Percentiles rank a stretch among this genome's conserved stretches.
These are phyloP conservation scores for Eilema caniola DNA, from an alignment of 2,888 invertebrate species.

Conservation along the genomic window DNA sequence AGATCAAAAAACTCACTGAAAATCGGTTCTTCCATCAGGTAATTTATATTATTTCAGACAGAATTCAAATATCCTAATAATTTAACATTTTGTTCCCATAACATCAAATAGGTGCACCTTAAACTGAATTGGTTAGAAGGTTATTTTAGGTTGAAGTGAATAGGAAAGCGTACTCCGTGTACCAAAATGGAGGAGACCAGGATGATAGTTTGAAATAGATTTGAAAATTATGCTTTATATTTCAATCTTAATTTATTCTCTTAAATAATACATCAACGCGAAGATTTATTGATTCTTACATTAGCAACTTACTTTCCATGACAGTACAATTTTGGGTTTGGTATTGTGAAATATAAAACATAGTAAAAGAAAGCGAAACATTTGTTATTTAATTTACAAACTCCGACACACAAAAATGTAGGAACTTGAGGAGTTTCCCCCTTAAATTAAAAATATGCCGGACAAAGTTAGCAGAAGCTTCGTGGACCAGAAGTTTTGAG, in stretches of 20 bases:
- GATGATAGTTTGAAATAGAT: too few species aligned
- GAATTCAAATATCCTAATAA: too few species aligned
- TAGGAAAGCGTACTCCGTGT: neutral
- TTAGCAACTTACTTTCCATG: neutral
- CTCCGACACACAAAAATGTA: slow-evolving; percentile 50
- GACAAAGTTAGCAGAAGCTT: slow-evolving; percentile 41
- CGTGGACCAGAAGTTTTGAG: slow-evolving; percentile 35
- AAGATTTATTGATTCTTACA: slow-evolving; percentile 3
- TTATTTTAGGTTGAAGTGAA: neutral
- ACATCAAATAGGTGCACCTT: neutral
- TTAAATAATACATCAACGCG: neutral
- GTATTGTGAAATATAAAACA: slow-evolving; percentile 14
- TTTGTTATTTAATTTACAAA: slow-evolving; percentile 65
- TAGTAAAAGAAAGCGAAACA: slow-evolving; percentile 43
- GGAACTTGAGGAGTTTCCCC: slow-evolving; percentile 49
- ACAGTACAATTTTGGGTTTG: neutral
- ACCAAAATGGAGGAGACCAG: neutral
- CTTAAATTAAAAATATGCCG: slow-evolving; percentile 59
- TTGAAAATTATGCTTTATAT: too few species aligned
- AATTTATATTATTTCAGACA: too few species aligned
- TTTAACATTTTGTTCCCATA: too few species aligned
- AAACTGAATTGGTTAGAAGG: neutral
- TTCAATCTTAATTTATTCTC: neutral
- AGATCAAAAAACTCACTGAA: too few species aligned
- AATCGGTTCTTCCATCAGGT: too few species aligned